Evolutionary conservation across 2,888 invertebrate genomes (phyloP).

Genomic region (Podotricha telesiphe): DNA sequence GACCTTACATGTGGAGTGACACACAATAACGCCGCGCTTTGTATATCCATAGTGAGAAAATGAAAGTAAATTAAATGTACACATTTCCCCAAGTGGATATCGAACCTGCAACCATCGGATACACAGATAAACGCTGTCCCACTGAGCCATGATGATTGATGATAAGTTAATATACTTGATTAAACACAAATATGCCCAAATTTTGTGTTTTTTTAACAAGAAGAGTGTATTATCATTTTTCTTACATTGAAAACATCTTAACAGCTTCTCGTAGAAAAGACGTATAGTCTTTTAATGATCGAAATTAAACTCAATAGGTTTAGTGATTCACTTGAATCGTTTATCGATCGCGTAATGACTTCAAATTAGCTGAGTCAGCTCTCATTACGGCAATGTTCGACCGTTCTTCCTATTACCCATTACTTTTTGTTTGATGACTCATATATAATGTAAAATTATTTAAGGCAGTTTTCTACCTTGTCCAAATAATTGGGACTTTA

Average conservation of each 20-base stretch:
- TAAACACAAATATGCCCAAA: too few species aligned
- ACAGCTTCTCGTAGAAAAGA: not conserved
- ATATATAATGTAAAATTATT: not conserved
- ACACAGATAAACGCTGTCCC: too few species aligned
- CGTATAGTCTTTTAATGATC: not conserved
- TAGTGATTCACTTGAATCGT: conserved; percentile 18
- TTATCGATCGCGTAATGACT: conserved; percentile 6
- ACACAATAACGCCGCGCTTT: too few species aligned
- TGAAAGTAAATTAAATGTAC: too few species aligned
- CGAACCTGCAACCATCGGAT: too few species aligned
- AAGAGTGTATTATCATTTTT: not conserved
- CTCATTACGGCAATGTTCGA: conserved; percentile 8
- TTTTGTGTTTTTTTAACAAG: too few species aligned
- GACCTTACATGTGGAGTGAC: too few species aligned
- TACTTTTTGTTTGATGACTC: conserved; percentile 1
- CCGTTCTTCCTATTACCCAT: not conserved
- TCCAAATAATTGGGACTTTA: too few species aligned
- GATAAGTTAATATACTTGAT: too few species aligned
- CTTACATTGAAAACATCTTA: not conserved
- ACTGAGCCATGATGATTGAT: too few species aligned
- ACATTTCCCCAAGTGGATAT: too few species aligned
- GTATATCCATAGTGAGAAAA: too few species aligned
- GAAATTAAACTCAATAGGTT: conserved; percentile 12
- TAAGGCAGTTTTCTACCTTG: not conserved
- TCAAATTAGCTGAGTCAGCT: conserved; percentile 18